Percentiles rank a stretch among this genome's conserved stretches.
phyloP scores from a whole-genome alignment of 2,113 vertebrate species.

The Bubo bubo region DNA sequence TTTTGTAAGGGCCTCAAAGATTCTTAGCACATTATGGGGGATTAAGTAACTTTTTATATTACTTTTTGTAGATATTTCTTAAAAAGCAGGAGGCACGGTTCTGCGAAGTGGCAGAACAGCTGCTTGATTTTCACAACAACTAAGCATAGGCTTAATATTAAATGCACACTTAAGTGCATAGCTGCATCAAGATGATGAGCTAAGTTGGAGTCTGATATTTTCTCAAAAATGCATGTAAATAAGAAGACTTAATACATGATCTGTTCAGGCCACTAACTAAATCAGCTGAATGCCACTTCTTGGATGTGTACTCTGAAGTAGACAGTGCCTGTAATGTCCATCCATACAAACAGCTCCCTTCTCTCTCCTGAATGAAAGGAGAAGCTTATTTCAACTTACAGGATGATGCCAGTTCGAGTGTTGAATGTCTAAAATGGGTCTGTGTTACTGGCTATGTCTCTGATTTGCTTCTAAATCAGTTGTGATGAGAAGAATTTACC shows the following conservation, averaged over 20 bases:
- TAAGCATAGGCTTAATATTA: background rate
- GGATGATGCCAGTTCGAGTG: constrained; percentile 7
- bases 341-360: constrained; percentile 26
- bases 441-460: background rate
- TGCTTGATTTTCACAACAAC: constrained; percentile 32
- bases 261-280: background rate
- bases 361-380: constrained; percentile 40
- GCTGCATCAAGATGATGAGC: constrained; percentile 5
- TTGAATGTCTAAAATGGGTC: background rate
- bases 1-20: background rate
- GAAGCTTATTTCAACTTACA: constrained; percentile 19
- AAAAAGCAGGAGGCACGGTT: background rate
- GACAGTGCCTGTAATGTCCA: constrained; percentile 7
- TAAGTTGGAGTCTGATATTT: background rate
- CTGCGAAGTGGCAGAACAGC: constrained; percentile 3
- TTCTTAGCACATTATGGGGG: background rate
- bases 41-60: background rate
- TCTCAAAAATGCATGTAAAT: background rate
- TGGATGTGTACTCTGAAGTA: background rate
- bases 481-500: constrained; percentile 8
- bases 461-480: constrained; percentile 11
- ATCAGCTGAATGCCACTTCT: background rate
- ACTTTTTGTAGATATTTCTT: background rate
- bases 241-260: background rate
- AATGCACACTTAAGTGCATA: background rate